These are phyloP conservation scores for Halcyon badia DNA, from an alignment of 2,797 vertebrate genomes.

Conservation along the genomic window DNA sequence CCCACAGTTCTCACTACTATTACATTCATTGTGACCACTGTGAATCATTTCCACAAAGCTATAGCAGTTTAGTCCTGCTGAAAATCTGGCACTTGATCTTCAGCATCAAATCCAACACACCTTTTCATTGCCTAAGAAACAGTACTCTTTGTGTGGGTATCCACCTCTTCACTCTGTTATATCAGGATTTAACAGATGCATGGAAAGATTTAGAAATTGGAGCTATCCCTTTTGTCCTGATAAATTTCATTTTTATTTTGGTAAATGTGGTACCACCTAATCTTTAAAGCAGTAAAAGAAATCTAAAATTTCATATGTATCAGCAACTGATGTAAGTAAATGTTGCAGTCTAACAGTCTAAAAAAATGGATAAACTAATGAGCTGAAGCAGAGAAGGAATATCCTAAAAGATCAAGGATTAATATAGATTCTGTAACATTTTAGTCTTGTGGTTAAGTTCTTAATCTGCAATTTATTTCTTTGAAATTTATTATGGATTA, in stretches of 20 bases:
- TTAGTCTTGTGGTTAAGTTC: not conserved
- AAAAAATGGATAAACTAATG: not conserved
- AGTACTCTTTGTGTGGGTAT: not conserved
- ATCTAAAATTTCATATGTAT: not conserved
- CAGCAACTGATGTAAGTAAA: not conserved
- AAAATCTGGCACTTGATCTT: slow-evolving; percentile 9
- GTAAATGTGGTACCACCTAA: not conserved
- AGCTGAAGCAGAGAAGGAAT: not conserved
- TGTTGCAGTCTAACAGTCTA: not conserved
- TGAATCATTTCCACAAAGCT: not conserved
- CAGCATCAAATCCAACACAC: slow-evolving; percentile 30
- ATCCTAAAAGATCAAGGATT: not conserved
- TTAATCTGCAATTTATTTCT: not conserved
- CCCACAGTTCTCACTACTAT: not conserved
- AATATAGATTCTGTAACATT: not conserved
- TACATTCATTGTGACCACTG: not conserved
- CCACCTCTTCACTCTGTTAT: not conserved
- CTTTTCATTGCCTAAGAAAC: slow-evolving; percentile 31
- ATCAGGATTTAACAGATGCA: not conserved
- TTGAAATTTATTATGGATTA: not conserved
- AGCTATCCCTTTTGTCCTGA: not conserved
- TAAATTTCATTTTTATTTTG: not conserved
- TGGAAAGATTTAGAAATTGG: not conserved
- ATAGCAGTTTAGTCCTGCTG: not conserved
- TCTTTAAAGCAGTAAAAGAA: not conserved